These are phyloP conservation scores for Leptinotarsa defecta DNA, from an alignment of 1,140 invertebrate genomes.

Conservation along the genomic window DNA sequence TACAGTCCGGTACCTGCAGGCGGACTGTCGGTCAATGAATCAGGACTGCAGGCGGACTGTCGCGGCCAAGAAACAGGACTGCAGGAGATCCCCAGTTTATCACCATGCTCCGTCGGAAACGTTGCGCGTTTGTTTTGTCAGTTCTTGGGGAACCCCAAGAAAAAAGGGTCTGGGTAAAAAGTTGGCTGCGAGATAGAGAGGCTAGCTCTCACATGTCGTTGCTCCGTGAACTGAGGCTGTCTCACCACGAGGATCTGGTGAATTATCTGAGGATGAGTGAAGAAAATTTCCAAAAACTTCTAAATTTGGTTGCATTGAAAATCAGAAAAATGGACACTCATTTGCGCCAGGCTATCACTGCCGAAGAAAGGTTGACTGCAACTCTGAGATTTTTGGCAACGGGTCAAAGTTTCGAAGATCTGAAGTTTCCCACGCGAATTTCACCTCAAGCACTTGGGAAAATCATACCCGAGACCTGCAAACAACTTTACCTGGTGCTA, in stretches of 20 bases:
- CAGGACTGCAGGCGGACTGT: too few species aligned
- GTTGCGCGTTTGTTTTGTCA: too few species aligned
- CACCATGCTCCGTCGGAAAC: too few species aligned
- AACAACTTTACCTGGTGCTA: too few species aligned
- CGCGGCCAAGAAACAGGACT: too few species aligned
- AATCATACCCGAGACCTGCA: slow-evolving; percentile 53
- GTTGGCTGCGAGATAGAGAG: slow-evolving; percentile 21
- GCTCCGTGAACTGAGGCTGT: slow-evolving; percentile 18
- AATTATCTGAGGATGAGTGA: slow-evolving; percentile 40
- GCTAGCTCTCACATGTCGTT: slow-evolving; percentile 11
- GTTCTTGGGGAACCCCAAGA: too few species aligned
- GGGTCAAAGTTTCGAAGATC: slow-evolving; percentile 50
- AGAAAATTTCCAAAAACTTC: slow-evolving; percentile 12
- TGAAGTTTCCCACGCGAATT: slow-evolving; percentile 53
- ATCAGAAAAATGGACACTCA: slow-evolving; percentile 46
- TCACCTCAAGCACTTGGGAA: slow-evolving; percentile 51
- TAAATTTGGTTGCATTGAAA: slow-evolving; percentile 31
- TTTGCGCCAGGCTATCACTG: slow-evolving; percentile 42
- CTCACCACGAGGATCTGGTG: slow-evolving; percentile 31
- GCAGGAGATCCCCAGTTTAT: too few species aligned
- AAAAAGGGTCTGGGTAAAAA: slow-evolving; percentile 4
- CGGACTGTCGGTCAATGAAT: too few species aligned
- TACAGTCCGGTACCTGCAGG: too few species aligned
- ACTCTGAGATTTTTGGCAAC: slow-evolving; percentile 48
- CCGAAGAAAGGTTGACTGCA: slow-evolving; percentile 39